Percentiles rank a stretch among this genome's conserved stretches.
These are phyloP conservation scores for Eulimnadia texana DNA, from an alignment of 1,140 invertebrate species.

Conservation along the genomic window DNA sequence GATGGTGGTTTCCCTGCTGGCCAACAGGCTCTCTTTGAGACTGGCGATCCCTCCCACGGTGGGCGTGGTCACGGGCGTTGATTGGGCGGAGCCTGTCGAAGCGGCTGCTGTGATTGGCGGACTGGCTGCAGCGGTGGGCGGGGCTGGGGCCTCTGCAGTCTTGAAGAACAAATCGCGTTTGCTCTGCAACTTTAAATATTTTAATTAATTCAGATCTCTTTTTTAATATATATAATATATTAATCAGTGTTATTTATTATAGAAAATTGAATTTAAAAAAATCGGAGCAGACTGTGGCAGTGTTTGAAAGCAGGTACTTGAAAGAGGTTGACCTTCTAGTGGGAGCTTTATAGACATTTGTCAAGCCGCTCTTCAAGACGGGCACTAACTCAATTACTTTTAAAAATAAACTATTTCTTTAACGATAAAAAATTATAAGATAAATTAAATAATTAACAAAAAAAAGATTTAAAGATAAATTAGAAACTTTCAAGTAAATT, in stretches of 20 bases:
- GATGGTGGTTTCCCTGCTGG: neutral
- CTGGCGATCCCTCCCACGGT: slow-evolving; percentile 3
- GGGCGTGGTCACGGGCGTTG: neutral
- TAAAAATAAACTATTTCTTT: too few relatives aligned
- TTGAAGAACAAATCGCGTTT: slow-evolving; percentile 66
- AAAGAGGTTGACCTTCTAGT: neutral
- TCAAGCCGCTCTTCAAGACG: neutral
- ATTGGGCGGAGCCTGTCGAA: neutral
- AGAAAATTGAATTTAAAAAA: neutral
- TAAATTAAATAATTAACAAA: too few relatives aligned
- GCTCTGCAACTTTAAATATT: slow-evolving; percentile 46
- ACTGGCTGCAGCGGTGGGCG: too few relatives aligned
- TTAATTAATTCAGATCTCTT: neutral
- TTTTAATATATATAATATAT: neutral
- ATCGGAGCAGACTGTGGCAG: neutral
- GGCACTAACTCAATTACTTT: too few relatives aligned
- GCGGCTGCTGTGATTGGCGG: neutral
- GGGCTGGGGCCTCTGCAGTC: slow-evolving; percentile 24
- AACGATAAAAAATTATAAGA: too few relatives aligned
- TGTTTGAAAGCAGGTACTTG: neutral
- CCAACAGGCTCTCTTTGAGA: slow-evolving; percentile 8
- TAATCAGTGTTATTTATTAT: neutral
- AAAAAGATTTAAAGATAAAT: too few relatives aligned
- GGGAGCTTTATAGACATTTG: neutral
- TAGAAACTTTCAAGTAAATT: too few relatives aligned